Evolutionary conservation across 2,888 invertebrate genomes (phyloP), one percentile per base, ranked within the genome.

Genomic region (Dynastes hyllus): DNA sequence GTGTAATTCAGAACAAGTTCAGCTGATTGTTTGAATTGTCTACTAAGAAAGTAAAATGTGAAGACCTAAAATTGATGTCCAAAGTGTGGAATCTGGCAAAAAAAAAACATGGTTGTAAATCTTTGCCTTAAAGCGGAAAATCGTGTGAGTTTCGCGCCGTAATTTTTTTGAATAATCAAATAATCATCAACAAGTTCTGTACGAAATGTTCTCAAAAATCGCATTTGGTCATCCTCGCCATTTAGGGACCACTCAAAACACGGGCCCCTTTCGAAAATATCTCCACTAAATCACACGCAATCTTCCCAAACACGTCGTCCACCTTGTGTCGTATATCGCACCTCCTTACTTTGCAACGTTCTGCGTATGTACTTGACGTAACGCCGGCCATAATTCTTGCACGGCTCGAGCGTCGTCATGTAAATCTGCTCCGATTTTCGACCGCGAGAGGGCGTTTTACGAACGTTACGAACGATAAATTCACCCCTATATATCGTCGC

Each of bases 401-500:
- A 22, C 45, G 45, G n/a, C 51, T 51, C 50, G 11, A 45, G 40
- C 22, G 22, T 63, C 63, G 22, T 63, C 63, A 63, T 63, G 63
- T 69, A 69, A 69, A 51, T 69, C 51, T 51, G 69, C 69, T 69
- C 69, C 69, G 69, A 69, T 69, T 69, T 69, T 69, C 69, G 51
- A 51, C 51, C 63, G 53, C 27, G n/a, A 69, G 69, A 51, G 22
- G 69, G 69, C 51, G 69, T 69, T 69, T 69, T 51, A 51, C 69
- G 51, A 51, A 51, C 69, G 69, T 51, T 11, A 13, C 8, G 16
- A 51, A 50, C 63, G 29, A 51, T 69, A 69, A 69, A 69, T 69
- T 69, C 69, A 51, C 45, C 61, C 5, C 27, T 45, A 75, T 50
- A 58, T 69, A 66, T 76, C 69, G 50, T 29, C 66, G 29, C 78